Percentiles rank a stretch among this genome's conserved stretches.
phyloP scores from a whole-genome alignment of 2,888 invertebrate species.

The Trilocha varians region DNA sequence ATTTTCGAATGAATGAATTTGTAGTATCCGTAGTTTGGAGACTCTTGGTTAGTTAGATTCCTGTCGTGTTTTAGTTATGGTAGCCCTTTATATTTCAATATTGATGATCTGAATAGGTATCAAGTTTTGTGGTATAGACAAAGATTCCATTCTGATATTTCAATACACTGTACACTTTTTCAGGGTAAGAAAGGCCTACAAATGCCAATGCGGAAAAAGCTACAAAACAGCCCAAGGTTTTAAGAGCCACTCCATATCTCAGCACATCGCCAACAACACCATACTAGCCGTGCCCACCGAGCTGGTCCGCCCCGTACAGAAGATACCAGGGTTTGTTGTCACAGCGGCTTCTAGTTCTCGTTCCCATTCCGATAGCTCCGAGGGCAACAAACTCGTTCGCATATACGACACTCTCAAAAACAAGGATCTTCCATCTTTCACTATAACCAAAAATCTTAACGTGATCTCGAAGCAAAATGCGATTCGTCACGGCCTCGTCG shows the following conservation, averaged over 20 bases:
- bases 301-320: slow-evolving; percentile 23
- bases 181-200: slow-evolving; percentile 85
- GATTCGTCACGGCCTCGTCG: slow-evolving; percentile 46
- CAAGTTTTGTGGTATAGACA: too few species aligned
- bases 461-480: slow-evolving; percentile 29
- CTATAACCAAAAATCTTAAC: slow-evolving; percentile 54
- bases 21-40: too few species aligned
- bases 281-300: slow-evolving; percentile 11
- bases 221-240: slow-evolving; percentile 87
- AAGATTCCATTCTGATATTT: too few species aligned
- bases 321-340: slow-evolving; percentile 50
- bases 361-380: slow-evolving; percentile 34
- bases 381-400: slow-evolving; percentile 53
- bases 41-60: too few species aligned
- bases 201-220: slow-evolving; percentile 89
- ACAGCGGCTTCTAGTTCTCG: slow-evolving; percentile 50
- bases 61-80: too few species aligned
- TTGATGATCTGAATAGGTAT: too few species aligned
- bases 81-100: too few species aligned
- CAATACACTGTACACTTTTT: too few species aligned
- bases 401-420: slow-evolving; percentile 56
- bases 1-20: too few species aligned
- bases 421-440: slow-evolving; percentile 51
- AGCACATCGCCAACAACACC: slow-evolving; percentile 32
- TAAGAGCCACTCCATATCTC: slow-evolving; percentile 77